A percentile compares a stretch with the other conserved stretches of the same genome.
Evolutionary conservation across 2,113 vertebrate genomes (phyloP).

Genomic region (Argyrosomus japonicus): DNA sequence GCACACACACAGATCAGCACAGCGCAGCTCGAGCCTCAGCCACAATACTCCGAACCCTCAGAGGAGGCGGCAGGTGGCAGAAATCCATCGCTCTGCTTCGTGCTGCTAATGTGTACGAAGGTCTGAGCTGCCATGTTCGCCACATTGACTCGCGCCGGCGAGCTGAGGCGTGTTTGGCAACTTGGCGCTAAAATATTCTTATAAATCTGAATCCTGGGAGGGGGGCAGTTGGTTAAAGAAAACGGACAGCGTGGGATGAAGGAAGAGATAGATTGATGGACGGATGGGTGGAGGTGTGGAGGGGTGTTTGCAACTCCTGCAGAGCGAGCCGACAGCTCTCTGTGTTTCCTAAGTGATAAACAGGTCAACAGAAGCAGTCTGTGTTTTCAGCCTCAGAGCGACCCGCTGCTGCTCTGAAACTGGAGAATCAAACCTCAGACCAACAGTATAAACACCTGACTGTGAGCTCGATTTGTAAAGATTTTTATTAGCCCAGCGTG

Average conservation of each 20-base stretch:
- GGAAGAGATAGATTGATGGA: slow-evolving; percentile 7
- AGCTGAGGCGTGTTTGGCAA: slow-evolving; percentile 59
- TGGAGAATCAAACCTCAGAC: slow-evolving; percentile 33
- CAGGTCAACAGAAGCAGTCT: slow-evolving; percentile 72
- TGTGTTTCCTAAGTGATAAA: slow-evolving; percentile 72
- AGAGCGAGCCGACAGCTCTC: slow-evolving; percentile 51
- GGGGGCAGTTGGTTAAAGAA: slow-evolving; percentile 26
- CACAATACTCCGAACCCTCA: slow-evolving; percentile 92
- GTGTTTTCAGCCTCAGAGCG: slow-evolving; percentile 55
- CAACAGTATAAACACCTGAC: slow-evolving; percentile 20
- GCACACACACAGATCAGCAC: slow-evolving; percentile 82
- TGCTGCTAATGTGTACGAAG: slow-evolving; percentile 66
- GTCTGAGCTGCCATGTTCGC: slow-evolving; percentile 62
- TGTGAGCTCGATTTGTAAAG: slow-evolving; percentile 12
- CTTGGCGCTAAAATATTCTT: slow-evolving; percentile 55
- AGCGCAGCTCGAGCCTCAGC: slow-evolving; percentile 92
- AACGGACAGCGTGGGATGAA: slow-evolving; percentile 50
- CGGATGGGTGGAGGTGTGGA: slow-evolving; percentile 9
- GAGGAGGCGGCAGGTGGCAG: slow-evolving; percentile 81
- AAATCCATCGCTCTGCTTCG: slow-evolving; percentile 66
- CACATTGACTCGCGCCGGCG: slow-evolving; percentile 40
- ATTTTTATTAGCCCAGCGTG: neutral
- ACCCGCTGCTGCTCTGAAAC: slow-evolving; percentile 58
- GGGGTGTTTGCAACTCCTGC: slow-evolving; percentile 55
- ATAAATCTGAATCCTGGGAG: slow-evolving; percentile 58